Percentiles rank a stretch among this genome's conserved stretches.
phyloP scores from a whole-genome alignment of 2,113 vertebrate species.

The Fregata magnificens region DNA sequence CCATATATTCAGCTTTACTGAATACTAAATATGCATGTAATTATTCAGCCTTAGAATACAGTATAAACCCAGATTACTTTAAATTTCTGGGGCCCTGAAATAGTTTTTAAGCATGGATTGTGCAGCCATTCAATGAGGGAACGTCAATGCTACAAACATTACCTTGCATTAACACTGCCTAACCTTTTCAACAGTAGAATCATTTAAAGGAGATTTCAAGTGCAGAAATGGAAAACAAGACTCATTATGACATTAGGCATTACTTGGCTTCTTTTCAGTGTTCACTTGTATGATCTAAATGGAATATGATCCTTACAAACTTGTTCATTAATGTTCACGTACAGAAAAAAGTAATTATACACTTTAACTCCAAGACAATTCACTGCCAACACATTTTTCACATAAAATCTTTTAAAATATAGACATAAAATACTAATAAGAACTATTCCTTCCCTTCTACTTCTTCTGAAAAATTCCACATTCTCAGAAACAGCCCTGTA shows the following conservation, averaged over 20 bases:
- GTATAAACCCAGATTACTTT: neutral
- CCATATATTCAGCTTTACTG: neutral
- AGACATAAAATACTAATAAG: neutral
- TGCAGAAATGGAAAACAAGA: neutral
- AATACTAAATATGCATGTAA: neutral
- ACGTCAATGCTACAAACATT: neutral
- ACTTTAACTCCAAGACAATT: neutral
- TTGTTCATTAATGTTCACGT: neutral
- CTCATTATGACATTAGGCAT: neutral
- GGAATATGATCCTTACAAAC: neutral
- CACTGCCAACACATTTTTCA: neutral
- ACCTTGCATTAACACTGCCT: neutral
- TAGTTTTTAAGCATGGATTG: neutral
- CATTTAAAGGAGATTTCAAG: neutral
- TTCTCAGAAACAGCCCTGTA: neutral
- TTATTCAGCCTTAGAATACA: neutral
- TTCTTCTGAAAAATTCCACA: neutral
- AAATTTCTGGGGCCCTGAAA: neutral
- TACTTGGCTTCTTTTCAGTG: neutral
- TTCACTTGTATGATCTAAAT: neutral
- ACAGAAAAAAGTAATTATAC: neutral
- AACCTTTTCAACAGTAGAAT: neutral
- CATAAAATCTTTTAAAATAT: neutral
- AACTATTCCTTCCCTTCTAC: neutral
- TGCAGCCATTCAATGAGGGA: neutral